These are phyloP conservation scores for Bufo gargarizans DNA, from an alignment of 2,113 vertebrate species.

Conservation along the genomic window DNA sequence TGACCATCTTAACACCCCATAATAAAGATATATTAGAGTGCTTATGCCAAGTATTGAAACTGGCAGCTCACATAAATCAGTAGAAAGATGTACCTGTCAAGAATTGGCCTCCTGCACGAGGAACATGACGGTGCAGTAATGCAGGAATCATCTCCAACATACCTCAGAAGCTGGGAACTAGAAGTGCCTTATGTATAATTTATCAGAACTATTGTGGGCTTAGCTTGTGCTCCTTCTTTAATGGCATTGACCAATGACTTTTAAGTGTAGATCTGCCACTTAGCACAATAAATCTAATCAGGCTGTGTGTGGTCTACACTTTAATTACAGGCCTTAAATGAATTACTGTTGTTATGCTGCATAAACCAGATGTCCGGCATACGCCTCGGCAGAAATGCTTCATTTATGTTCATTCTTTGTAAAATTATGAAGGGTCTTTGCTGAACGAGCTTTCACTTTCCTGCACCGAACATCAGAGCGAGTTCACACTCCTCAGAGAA, in stretches of 20 bases:
- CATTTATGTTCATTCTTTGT: conserved; percentile 38
- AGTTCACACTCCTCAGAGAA: conserved; percentile 11
- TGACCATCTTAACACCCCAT: conserved; percentile 1
- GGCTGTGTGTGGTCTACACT: conserved; percentile 53
- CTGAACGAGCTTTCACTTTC: conserved; percentile 47
- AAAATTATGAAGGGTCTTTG: conserved; percentile 46
- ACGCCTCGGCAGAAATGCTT: conserved; percentile 28
- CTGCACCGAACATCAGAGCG: background rate
- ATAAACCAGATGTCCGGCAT: conserved; percentile 55
- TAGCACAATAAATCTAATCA: conserved; percentile 56
- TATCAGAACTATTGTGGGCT: conserved; percentile 10
- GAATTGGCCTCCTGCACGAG: background rate
- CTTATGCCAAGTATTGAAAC: conserved; percentile 22
- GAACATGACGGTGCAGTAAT: background rate
- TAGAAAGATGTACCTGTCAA: background rate
- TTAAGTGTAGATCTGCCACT: conserved; percentile 53
- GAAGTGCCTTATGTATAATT: conserved; percentile 20
- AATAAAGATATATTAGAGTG: conserved; percentile 41
- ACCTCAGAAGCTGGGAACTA: background rate
- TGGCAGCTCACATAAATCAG: conserved; percentile 31
- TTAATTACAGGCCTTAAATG: conserved; percentile 49
- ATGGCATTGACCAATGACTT: conserved; percentile 51
- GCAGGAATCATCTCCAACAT: background rate
- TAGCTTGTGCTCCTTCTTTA: background rate
- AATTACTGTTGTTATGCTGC: conserved; percentile 55